Percentiles rank a stretch among this genome's conserved stretches.
Evolutionary conservation across 1,140 invertebrate species (phyloP).

Genomic region (Gryllus bimaculatus): DNA sequence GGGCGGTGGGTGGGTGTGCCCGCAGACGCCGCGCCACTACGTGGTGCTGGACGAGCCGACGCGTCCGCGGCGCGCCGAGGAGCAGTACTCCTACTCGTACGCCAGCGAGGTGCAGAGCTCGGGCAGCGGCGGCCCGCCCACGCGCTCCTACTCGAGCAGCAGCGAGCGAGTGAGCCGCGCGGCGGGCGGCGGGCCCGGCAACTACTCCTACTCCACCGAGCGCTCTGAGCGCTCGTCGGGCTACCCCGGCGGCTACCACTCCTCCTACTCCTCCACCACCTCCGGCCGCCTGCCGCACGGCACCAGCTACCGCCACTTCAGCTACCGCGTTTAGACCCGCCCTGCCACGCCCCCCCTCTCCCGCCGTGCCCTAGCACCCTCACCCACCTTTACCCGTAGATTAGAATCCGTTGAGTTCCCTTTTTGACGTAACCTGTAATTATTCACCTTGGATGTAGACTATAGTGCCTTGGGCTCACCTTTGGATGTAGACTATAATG

Average conservation of each 20-base stretch:
- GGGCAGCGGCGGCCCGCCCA: constrained; percentile 41
- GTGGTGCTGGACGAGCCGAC: constrained; percentile 67
- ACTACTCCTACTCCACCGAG: constrained; percentile 63
- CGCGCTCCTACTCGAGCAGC: constrained; percentile 51
- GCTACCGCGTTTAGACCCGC: constrained; percentile 62
- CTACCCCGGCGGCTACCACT: constrained; percentile 59
- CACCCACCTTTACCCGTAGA: neutral
- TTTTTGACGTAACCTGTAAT: too few relatives aligned
- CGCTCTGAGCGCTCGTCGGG: constrained; percentile 52
- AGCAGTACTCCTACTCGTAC: constrained; percentile 77
- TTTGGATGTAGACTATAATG: too few relatives aligned
- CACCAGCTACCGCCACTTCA: constrained; percentile 71
- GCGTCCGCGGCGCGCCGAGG: constrained; percentile 52
- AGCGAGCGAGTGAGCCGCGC: constrained; percentile 54
- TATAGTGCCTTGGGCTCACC: too few relatives aligned
- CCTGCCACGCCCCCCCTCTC: neutral
- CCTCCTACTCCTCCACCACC: constrained; percentile 62
- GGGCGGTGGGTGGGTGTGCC: neutral
- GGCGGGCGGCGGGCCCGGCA: constrained; percentile 48
- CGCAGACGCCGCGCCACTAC: constrained; percentile 72
- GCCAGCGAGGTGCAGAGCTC: constrained; percentile 44
- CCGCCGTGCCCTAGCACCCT: neutral
- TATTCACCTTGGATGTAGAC: too few relatives aligned
- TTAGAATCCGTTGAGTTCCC: neutral
- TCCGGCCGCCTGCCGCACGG: constrained; percentile 69